Evolutionary conservation across 2,113 vertebrate genomes (phyloP), one percentile per base, ranked within the genome.

Genomic region (Oryzias melastigma): DNA sequence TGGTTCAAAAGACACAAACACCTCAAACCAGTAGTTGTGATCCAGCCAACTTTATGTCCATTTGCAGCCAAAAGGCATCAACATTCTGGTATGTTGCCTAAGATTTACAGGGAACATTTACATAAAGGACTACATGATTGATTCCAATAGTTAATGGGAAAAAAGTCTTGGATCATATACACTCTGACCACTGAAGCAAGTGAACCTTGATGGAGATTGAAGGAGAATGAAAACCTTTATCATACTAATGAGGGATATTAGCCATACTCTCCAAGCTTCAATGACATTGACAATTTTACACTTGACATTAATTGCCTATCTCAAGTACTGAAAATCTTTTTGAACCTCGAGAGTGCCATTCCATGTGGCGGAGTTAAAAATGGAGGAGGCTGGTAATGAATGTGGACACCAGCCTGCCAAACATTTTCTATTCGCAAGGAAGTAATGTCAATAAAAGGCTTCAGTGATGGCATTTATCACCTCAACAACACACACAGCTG

Each of bases 261-360:
- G 67, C 83, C 70, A 79, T 78, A 70, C 74, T 86, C 87, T 73
- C 62, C 60, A 71, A 72, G 77, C 83, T 73, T 77, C 86, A 78
- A 81, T 50, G 58, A 62, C 72, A 56, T 62, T 82, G 87, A 84
- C 85, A 87, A 86, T 90, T 90, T 89, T 88, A 87, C 75, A 86
- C 88, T 89, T 87, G 86, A 88, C 88, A 73, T 77, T 89, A 90
- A 91, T 89, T 87, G 86, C 82, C 73, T 83, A 77, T 87, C 79
- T 81, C 70, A 81, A 86, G 72, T 53, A 62, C 74, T 40, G 67
- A 60, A 89, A 80, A 82, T 71, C 65, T 77, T 79, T 80, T 78
- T 71, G 64, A 68, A 82, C 71, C 77, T 77, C 78, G 80, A 73
- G 79, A 84, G 85, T 75, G 66, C 69, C 62, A 80, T 87, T 88